Evolutionary conservation across 2,888 invertebrate genomes (phyloP).

Genomic region (Agonopterix arenella): DNA sequence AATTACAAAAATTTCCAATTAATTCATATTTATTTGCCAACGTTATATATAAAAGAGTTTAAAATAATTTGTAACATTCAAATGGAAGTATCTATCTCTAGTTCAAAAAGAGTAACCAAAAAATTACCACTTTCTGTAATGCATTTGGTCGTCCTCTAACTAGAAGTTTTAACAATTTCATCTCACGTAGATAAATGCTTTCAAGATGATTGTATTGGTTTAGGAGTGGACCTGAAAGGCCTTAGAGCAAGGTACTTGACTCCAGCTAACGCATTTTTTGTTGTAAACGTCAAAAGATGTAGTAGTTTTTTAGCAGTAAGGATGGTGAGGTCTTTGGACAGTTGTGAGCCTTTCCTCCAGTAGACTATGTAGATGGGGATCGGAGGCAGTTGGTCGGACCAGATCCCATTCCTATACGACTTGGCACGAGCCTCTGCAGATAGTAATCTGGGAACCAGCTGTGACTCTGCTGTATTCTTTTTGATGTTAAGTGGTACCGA

Average conservation of each 20-base stretch:
- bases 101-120: conserved; percentile 30
- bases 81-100: conserved; percentile 30
- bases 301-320: conserved; percentile 38
- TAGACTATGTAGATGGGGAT: conserved; percentile 50
- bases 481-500: conserved; percentile 44
- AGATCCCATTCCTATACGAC: conserved; percentile 56
- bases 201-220: conserved; percentile 56
- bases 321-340: conserved; percentile 29
- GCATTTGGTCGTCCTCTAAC: conserved; percentile 29
- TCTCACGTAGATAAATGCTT: conserved; percentile 27
- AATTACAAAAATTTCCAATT: conserved; percentile 11
- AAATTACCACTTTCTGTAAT: conserved; percentile 36
- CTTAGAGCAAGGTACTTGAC: conserved; percentile 38
- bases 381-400: conserved; percentile 64
- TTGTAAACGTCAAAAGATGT: conserved; percentile 30
- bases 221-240: conserved; percentile 42
- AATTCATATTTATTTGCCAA: conserved; percentile 47
- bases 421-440: conserved; percentile 61
- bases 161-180: conserved; percentile 24
- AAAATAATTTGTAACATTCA: conserved; percentile 8
- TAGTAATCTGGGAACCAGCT: conserved; percentile 49
- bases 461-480: conserved; percentile 56
- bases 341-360: conserved; percentile 53
- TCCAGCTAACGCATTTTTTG: conserved; percentile 46
- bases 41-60: conserved; percentile 43